A percentile compares a stretch with the other conserved stretches of the same genome.
Conservation (phyloP, 2,888 invertebrate genomes). For the Cloeon dipterum region DNA sequence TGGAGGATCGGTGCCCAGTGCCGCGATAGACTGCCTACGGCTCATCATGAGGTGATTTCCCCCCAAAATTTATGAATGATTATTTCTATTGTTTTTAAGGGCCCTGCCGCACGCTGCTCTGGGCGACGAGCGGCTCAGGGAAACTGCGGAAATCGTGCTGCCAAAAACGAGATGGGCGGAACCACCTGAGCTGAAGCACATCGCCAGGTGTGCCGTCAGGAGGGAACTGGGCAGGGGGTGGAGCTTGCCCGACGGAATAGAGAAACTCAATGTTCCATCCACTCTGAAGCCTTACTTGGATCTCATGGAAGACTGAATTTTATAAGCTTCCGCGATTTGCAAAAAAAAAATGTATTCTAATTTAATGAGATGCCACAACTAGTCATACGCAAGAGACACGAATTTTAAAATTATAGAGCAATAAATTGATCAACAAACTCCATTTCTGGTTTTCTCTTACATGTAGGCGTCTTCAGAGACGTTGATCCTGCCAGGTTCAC, state of each 20-base stretch:
- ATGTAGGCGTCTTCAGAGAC: constrained; percentile 80
- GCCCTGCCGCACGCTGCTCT: constrained; percentile 17
- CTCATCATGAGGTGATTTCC: constrained; percentile 41
- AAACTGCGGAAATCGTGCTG: constrained; percentile 17
- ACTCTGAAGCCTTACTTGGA: constrained; percentile 46
- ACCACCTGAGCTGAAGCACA: constrained; percentile 49
- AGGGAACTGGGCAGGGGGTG: constrained; percentile 38
- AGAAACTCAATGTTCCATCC: constrained; percentile 34
- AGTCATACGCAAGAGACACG: no score
- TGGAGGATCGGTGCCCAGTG: constrained; percentile 1
- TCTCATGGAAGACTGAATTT: constrained; percentile 34
- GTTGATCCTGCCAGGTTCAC: constrained; percentile 68
- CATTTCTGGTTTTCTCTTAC: constrained; percentile 29
- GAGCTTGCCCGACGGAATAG: constrained; percentile 51
- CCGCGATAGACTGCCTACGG: constrained; percentile 42
- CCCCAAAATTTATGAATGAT: no score
- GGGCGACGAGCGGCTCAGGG: constrained; percentile 18
- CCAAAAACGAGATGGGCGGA: constrained; percentile 7
- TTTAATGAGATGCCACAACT: no score
- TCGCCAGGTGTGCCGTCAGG: constrained; percentile 47
- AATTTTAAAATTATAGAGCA: no score
- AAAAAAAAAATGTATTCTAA: no score
- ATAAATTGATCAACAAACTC: no score
- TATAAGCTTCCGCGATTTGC: not conserved
- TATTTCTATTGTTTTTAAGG: no score